Conservation (phyloP, 2,888 invertebrate genomes). For the Hololepta plana region DNA sequence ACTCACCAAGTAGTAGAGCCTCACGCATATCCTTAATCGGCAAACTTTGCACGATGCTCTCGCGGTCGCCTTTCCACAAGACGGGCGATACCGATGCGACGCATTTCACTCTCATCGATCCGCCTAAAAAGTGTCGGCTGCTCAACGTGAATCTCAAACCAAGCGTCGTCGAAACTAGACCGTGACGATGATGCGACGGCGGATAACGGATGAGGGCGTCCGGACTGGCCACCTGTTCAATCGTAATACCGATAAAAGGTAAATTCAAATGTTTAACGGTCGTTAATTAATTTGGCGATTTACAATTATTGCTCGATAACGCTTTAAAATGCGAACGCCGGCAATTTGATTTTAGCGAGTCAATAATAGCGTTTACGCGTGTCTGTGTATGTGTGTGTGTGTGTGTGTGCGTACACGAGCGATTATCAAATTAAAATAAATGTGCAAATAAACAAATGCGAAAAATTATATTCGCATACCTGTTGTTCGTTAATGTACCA, state of each 20-base stretch:
- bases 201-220: slow-evolving; percentile 34
- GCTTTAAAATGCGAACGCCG: no score
- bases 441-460: no score
- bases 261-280: no score
- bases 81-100: slow-evolving; percentile 40
- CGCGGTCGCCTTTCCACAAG: slow-evolving; percentile 38
- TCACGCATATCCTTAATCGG: slow-evolving; percentile 40
- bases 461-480: no score
- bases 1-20: slow-evolving; percentile 41
- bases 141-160: slow-evolving; percentile 36
- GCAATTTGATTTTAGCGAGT: no score
- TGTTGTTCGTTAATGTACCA: slow-evolving; percentile 66
- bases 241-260: no score
- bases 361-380: no score
- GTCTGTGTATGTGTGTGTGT: no score
- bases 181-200: slow-evolving; percentile 34
- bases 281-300: no score
- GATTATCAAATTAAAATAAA: no score
- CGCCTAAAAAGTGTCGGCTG: slow-evolving; percentile 36
- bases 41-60: slow-evolving; percentile 36
- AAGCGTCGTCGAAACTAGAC: slow-evolving; percentile 36
- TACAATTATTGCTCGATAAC: no score
- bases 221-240: slow-evolving; percentile 33
- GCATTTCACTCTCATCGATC: slow-evolving; percentile 42
- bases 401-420: no score